phyloP scores from a whole-genome alignment of 2,888 invertebrate genomes.

The Chromoteleia sp. region DNA sequence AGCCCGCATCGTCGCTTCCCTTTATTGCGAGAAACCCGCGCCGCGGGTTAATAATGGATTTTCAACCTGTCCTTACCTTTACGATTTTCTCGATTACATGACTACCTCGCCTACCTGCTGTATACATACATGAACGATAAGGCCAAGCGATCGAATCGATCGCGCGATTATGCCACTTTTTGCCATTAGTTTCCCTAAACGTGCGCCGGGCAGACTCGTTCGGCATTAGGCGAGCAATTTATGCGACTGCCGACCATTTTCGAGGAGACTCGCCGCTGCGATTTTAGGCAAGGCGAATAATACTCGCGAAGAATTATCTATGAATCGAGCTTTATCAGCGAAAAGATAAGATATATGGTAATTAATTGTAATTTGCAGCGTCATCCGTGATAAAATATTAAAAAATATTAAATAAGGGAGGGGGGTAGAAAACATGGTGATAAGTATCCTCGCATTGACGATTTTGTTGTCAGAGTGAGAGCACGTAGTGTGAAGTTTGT shows the following conservation, averaged over 20 bases:
- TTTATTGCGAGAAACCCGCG: constrained; percentile 75
- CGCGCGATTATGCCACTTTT: constrained; percentile 79
- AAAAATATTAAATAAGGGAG: neutral
- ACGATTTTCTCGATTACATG: constrained; percentile 77
- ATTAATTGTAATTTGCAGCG: constrained; percentile 50
- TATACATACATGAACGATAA: constrained; percentile 80
- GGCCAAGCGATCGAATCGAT: constrained; percentile 72
- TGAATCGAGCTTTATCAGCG: constrained; percentile 42
- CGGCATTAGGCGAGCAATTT: constrained; percentile 70
- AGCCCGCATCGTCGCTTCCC: constrained; percentile 71
- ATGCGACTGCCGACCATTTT: constrained; percentile 55
- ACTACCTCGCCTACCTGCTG: constrained; percentile 76
- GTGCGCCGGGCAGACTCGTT: constrained; percentile 71
- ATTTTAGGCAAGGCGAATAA: constrained; percentile 67
- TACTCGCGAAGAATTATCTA: constrained; percentile 44
- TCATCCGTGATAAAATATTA: too few relatives aligned
- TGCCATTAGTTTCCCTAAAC: constrained; percentile 81
- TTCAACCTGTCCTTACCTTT: constrained; percentile 81
- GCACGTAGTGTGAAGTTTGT: too few relatives aligned
- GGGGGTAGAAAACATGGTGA: constrained; percentile 24
- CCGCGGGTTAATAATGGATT: constrained; percentile 81
- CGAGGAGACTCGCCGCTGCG: constrained; percentile 41
- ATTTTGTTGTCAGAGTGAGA: constrained; percentile 10
- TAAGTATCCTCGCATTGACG: neutral
- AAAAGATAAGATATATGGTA: constrained; percentile 19